Evolutionary conservation across 2,888 invertebrate genomes (phyloP), one percentile per base, ranked within the genome.

Genomic region (Sarcophaga rosellei): DNA sequence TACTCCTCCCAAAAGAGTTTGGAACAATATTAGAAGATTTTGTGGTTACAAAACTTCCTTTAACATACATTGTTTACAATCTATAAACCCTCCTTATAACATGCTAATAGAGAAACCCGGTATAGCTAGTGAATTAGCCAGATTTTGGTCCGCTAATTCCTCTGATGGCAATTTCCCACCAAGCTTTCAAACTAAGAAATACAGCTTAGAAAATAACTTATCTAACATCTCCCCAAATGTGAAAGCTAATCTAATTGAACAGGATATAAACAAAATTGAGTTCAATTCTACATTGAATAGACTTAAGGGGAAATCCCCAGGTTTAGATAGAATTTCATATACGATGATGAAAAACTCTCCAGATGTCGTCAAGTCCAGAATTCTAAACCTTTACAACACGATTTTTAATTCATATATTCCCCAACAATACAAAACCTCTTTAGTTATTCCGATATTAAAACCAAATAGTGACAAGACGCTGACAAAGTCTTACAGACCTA

Each of bases 21-120:
- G 44, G 65, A 23, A 66, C 35, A 66, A 66, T 25, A 66, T 66
- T n/a, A 66, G 65, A 35, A 23, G 65, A 25, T 15, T 66, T 25
- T 66, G 44, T 25, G 65, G 15, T 8, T 21, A 66, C 15, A 63
- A 63, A 20, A 12, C 63, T n/a, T 63, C 12, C 4, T 23, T 21
- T 20, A 63, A 63, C 20, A 63, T 63, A 21, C 21, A 63, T 63
- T 63, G 21, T 10, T 1, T 63, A n/a, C 10, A 23, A 63, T n/a
- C 11, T 20, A 20, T n/a, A 11, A 12, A 63, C 6, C 63, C 63
- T 6, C 63, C 63, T 2, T 63, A 21, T 63, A 63, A 21, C 23
- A 63, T 23, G 1, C 11, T 63, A 63, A 63, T 20, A 15, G 0
- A 63, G 17, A 17, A 63, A 63, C 12, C 4, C 12, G 65, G 44